Base-by-base conservation (phyloP, 2,113 vertebrate species). In the Pomatostomus ruficeps region DNA sequence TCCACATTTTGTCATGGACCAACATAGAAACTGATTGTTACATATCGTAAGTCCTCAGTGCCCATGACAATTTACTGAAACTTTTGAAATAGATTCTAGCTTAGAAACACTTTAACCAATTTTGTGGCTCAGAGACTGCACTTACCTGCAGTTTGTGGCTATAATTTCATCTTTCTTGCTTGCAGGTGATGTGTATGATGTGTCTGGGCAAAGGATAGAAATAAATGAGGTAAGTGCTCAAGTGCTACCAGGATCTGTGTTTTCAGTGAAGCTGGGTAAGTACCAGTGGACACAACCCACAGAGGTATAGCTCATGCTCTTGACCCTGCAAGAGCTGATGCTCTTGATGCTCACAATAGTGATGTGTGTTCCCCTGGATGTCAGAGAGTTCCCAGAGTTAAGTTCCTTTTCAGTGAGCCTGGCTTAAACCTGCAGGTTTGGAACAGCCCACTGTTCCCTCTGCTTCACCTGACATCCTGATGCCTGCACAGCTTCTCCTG, bases 221-320 rank as follows among this genome's bases (percentile, higher is more conserved):
- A 95, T 98, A 78, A 98, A 97, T 24, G 98, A 99, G 98, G 99
- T 99, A 85, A 97, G 98, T 95, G 59, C 52, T 45, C 29, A 36
- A 80, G n/a, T 17, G 7, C 67, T 22, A 7, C 8, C 16, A 35
- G 28, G 18, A 42, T 75, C 33, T 76, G 11, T 71, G 14, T 28
- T 59, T 82, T 43, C n/a, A 26, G 11, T 73, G 43, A 59, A 25
- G 14, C 18, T 91, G 51, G 13, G 4, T 66, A 54, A 31, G 45
- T 49, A 26, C 14, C 22, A 35, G 6, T 12, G 17, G 23, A 35
- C 25, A 48, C 11, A 62, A 29, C 22, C 12, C 43, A 26, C 1
- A 10, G 42, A 77, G 24, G 10, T 54, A 23, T 3, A 85, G 42
- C 5, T 46, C 6, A 14, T 49, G 10, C 4, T 89, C 24, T 55